Base-by-base conservation (phyloP, 2,888 invertebrate genomes). In the Hylaea fasciaria region DNA sequence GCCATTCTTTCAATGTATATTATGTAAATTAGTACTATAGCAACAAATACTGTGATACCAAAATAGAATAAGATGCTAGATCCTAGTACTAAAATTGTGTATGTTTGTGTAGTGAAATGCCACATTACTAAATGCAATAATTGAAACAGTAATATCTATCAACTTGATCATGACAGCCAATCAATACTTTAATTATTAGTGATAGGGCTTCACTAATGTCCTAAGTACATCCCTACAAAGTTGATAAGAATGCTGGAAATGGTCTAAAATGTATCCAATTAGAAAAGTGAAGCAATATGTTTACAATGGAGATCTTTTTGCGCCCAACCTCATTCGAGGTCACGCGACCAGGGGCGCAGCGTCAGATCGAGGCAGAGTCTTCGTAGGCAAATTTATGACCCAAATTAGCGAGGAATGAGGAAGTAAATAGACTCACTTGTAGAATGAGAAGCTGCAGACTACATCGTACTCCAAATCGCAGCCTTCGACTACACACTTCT, bases 361-460 rank as follows among this genome's bases (percentile, higher is more conserved):
- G 46, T 22, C 29, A 49, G 57, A 47, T 29, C 43, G 22, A 17
- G 16, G 14, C 39, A 53, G 56, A n/a, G 48, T 9, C 56, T 14
- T 11, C 35, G 22, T 10, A 28, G 13, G 35, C 17, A 7, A 0
- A 22, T 8, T 43, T 22, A 17, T 11, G 44, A 16, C 22, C 48
- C 4, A 13, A 10, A 52, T 13, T n/a, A 2, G 0, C 11, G 13
- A 29, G 13, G 14, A 52, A 40, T 16, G 37, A 72, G 64, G 59
- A 68, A 63, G 69, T 73, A 76, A 80, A 86, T 81, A 77, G 73
- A 88, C 92, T 90, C 76, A 92, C 92, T 91, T 91, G 82, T 91
- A 92, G 73, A 92, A 92, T 65, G 92, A 91, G 75, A 92, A 92
- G 86, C 91, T 92, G 88, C 92, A 92, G 74, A 91, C 80, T 64